phyloP scores from a whole-genome alignment of 2,888 invertebrate genomes.

The Steinernema scapterisci region DNA sequence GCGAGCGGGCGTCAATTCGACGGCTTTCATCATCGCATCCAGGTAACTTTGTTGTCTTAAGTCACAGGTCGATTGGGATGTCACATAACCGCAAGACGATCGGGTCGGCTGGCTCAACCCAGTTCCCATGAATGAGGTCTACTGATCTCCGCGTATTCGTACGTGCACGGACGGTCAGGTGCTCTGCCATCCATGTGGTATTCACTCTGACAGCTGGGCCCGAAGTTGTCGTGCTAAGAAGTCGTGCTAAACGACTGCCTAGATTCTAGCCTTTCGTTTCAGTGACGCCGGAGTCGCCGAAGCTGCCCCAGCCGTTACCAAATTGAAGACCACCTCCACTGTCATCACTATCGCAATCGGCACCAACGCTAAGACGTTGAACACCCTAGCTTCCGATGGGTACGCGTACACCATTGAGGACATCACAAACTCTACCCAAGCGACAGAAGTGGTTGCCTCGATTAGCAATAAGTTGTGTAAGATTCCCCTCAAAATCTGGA shows the following conservation, averaged over 20 bases:
- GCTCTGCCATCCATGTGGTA: too few species aligned
- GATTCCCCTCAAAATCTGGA: too few species aligned
- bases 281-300: background rate
- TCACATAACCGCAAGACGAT: too few species aligned
- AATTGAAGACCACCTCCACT: background rate
- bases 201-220: too few species aligned
- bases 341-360: background rate
- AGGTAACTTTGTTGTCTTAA: background rate
- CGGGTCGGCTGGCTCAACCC: too few species aligned
- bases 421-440: background rate
- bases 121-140: too few species aligned
- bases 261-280: background rate
- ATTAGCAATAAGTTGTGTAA: background rate
- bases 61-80: too few species aligned
- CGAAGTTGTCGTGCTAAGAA: too few species aligned
- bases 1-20: background rate
- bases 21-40: background rate
- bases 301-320: background rate
- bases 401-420: background rate
- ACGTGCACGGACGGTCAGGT: too few species aligned
- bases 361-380: background rate
- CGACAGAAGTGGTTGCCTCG: background rate
- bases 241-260: too few species aligned
- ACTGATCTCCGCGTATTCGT: too few species aligned
- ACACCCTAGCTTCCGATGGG: background rate